Conservation (phyloP, 2,113 vertebrate species). For the Protobothrops mucrosquamatus region DNA sequence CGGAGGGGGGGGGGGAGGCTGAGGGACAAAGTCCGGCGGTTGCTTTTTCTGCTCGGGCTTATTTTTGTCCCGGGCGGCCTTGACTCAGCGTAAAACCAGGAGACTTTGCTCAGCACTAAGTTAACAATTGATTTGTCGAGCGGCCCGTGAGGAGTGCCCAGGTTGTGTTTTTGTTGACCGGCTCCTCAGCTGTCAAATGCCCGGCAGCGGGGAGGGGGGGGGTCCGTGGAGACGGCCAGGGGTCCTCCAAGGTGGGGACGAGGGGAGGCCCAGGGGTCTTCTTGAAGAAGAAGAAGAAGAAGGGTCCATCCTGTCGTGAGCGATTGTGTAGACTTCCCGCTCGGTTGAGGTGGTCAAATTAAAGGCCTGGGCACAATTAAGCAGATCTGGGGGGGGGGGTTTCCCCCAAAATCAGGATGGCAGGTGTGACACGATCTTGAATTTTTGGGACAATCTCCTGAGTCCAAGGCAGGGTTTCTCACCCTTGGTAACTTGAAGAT, state of each 20-base stretch:
- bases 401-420: no score
- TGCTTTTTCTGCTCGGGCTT: background rate
- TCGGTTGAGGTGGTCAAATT: background rate
- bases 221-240: background rate
- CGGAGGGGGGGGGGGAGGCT: no score
- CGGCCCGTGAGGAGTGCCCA: background rate
- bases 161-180: background rate
- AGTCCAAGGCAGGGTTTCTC: no score
- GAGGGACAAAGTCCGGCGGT: background rate
- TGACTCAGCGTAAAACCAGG: background rate
- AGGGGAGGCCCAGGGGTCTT: no score
- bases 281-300: no score
- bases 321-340: background rate
- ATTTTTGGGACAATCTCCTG: no score
- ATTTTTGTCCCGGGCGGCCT: background rate
- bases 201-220: no score
- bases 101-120: background rate
- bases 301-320: fast-evolving
- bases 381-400: no score
- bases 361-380: background rate
- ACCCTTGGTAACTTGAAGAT: no score
- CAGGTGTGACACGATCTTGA: no score
- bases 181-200: no score
- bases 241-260: background rate
- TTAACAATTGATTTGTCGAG: background rate